phyloP scores from a whole-genome alignment of 2,113 vertebrate species.

The Etheostoma cragini region DNA sequence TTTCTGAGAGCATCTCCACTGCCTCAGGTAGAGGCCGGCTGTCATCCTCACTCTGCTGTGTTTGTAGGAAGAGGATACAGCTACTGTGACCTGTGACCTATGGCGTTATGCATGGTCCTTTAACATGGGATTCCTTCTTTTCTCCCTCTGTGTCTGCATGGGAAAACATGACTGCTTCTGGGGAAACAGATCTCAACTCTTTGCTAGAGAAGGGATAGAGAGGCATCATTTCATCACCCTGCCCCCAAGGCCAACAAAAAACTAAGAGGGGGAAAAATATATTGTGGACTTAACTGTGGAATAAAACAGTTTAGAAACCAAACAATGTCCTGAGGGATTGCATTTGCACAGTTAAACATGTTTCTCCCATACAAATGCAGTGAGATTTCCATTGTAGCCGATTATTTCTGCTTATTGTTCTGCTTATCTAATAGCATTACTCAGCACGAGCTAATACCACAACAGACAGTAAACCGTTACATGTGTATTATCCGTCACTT shows the following conservation, averaged over 20 bases:
- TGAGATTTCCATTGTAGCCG: slow-evolving; percentile 34
- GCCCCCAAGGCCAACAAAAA: slow-evolving; percentile 34
- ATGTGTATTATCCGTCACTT: slow-evolving; percentile 14
- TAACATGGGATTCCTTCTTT: slow-evolving; percentile 26
- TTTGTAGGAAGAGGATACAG: slow-evolving; percentile 48
- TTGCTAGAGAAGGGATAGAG: slow-evolving; percentile 17
- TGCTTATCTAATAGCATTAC: slow-evolving; percentile 59
- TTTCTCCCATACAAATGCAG: slow-evolving; percentile 30
- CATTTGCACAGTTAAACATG: slow-evolving; percentile 44
- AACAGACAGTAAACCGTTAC: slow-evolving; percentile 33
- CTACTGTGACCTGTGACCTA: slow-evolving; percentile 63
- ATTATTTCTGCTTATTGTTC: slow-evolving; percentile 63
- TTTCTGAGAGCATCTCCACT: slow-evolving; percentile 37
- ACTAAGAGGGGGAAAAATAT: slow-evolving; percentile 21
- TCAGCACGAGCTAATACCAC: slow-evolving; percentile 36
- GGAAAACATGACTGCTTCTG: slow-evolving; percentile 41
- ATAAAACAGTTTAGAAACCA: slow-evolving; percentile 47
- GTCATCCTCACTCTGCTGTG: slow-evolving; percentile 57
- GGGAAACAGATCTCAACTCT: slow-evolving; percentile 33
- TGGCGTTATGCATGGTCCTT: slow-evolving; percentile 43
- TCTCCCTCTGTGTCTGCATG: slow-evolving; percentile 16
- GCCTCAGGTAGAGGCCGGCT: slow-evolving; percentile 50
- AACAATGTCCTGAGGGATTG: slow-evolving; percentile 45
- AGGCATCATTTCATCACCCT: slow-evolving; percentile 20
- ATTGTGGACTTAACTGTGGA: slow-evolving; percentile 33